Conservation (phyloP, 2,113 vertebrate species). For the Scartelaos histophorus region DNA sequence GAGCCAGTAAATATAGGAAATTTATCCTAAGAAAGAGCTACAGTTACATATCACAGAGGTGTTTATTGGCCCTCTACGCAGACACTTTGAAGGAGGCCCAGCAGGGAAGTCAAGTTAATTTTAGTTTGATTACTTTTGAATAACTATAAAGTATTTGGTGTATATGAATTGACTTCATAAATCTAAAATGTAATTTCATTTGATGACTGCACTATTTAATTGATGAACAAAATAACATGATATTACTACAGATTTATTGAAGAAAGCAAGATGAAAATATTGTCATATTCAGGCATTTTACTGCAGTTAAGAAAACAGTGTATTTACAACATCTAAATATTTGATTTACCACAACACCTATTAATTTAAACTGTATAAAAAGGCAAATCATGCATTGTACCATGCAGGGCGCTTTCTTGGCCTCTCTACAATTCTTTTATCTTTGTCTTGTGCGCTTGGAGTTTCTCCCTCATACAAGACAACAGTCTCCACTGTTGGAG, state of each 20-base stretch:
- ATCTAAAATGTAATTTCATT: too few relatives aligned
- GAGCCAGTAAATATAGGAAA: background rate
- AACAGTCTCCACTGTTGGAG: constrained; percentile 81
- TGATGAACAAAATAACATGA: too few relatives aligned
- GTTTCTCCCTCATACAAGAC: constrained; percentile 87
- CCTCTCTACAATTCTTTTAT: constrained; percentile 88
- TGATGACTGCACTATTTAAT: too few relatives aligned
- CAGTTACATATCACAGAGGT: too few relatives aligned
- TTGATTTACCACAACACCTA: background rate
- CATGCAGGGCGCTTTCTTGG: constrained; percentile 87
- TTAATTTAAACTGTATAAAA: background rate
- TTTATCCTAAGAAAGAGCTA: background rate
- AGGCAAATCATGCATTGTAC: constrained; percentile 78
- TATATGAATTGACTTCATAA: too few relatives aligned
- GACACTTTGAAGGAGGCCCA: background rate
- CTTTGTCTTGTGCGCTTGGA: constrained; percentile 74
- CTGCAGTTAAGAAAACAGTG: background rate
- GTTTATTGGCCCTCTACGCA: too few relatives aligned
- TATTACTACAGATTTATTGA: background rate
- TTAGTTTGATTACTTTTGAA: too few relatives aligned
- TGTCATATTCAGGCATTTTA: background rate
- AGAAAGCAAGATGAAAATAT: background rate
- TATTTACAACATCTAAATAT: background rate
- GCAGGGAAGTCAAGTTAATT: too few relatives aligned
- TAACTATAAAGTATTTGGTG: too few relatives aligned